phyloP scores from a whole-genome alignment of 2,113 vertebrate genomes.

The Oenanthe melanoleuca region DNA sequence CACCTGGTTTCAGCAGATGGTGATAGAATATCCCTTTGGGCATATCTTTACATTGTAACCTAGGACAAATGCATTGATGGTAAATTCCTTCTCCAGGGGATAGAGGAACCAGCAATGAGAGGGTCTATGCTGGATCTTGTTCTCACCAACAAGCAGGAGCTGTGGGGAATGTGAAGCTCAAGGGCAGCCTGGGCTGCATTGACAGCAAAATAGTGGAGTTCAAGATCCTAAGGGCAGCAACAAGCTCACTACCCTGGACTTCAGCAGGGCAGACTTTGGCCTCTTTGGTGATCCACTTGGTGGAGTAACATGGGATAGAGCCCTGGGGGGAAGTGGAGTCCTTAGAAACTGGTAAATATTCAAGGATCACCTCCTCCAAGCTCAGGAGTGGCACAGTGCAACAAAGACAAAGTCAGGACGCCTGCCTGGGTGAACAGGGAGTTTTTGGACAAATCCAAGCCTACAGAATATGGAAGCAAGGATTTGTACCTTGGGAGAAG shows the following conservation, averaged over 20 bases:
- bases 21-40: no score
- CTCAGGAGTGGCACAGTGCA: fast-evolving
- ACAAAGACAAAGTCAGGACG: neutral
- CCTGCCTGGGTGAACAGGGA: neutral
- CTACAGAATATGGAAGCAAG: neutral
- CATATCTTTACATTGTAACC: no score
- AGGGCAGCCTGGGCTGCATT: neutral
- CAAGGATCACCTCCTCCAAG: neutral
- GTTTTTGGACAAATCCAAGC: neutral
- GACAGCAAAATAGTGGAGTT: neutral
- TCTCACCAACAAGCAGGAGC: neutral
- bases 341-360: neutral
- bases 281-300: neutral
- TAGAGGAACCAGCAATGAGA: neutral
- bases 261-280: neutral
- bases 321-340: neutral
- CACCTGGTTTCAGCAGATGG: no score
- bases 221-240: neutral
- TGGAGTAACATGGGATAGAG: neutral
- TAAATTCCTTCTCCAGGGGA: neutral
- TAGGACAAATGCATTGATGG: neutral
- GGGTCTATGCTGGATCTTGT: neutral
- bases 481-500: neutral
- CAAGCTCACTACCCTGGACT: neutral
- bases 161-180: neutral